Evolutionary conservation across 2,797 vertebrate species (phyloP).

Genomic region (Tenualosa ilisha): DNA sequence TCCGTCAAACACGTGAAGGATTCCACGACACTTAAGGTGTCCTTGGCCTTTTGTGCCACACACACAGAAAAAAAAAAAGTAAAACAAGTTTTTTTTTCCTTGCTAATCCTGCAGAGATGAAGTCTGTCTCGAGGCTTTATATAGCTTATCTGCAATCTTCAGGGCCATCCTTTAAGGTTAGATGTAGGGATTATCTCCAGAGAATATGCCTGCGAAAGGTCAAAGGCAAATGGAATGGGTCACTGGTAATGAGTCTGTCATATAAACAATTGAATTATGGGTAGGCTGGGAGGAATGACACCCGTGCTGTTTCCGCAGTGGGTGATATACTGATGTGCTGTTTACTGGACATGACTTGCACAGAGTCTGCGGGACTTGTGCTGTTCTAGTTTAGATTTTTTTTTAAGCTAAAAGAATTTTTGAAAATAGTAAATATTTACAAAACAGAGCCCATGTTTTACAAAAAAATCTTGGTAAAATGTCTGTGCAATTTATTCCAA

Average conservation of each 20-base stretch:
- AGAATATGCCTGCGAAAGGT: background rate
- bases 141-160: background rate
- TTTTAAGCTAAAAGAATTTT: too few species aligned
- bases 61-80: background rate
- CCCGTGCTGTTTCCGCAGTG: too few species aligned
- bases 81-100: background rate
- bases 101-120: background rate
- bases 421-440: too few species aligned
- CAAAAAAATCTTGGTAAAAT: too few species aligned
- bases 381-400: too few species aligned
- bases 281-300: background rate
- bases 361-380: too few species aligned
- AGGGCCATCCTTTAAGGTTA: background rate
- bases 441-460: too few species aligned
- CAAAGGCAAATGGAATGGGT: background rate
- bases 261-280: background rate
- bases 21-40: background rate
- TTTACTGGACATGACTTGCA: background rate
- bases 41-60: constrained; percentile 8
- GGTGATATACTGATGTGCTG: too few species aligned
- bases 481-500: too few species aligned
- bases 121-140: background rate
- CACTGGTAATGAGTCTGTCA: background rate
- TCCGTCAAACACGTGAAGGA: background rate
- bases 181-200: background rate